A percentile compares a stretch with the other conserved stretches of the same genome.
phyloP scores from a whole-genome alignment of 1,140 invertebrate genomes.

The Agrypnia vestita region DNA sequence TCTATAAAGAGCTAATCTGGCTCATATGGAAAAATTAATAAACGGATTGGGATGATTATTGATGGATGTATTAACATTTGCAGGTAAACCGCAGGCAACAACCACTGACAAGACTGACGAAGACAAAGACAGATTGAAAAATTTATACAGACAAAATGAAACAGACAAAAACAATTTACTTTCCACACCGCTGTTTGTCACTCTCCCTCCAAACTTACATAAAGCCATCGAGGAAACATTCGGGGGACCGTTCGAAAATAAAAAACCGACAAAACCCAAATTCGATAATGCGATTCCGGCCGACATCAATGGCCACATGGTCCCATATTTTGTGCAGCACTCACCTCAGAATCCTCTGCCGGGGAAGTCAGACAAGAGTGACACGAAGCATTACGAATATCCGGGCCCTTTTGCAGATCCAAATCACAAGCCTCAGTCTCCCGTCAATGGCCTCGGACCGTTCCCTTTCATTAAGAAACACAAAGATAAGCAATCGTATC shows the following conservation, averaged over 20 bases:
- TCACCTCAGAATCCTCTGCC: constrained; percentile 25
- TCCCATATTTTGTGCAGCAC: constrained; percentile 45
- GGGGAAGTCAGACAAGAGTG: constrained; percentile 49
- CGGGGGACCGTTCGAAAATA: constrained; percentile 42
- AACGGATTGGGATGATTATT: not conserved
- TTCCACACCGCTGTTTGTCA: constrained; percentile 56
- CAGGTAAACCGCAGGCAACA: constrained; percentile 52
- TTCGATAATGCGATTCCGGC: constrained; percentile 23
- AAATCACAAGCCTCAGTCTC: constrained; percentile 54
- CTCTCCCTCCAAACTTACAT: constrained; percentile 58
- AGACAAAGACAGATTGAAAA: constrained; percentile 54
- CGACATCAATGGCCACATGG: constrained; percentile 44
- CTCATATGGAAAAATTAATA: not conserved
- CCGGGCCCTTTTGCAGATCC: constrained; percentile 60
- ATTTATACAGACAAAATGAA: constrained; percentile 54
- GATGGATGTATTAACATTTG: constrained; percentile 50
- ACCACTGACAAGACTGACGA: constrained; percentile 40
- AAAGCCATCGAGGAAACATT: constrained; percentile 56
- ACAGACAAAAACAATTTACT: constrained; percentile 56
- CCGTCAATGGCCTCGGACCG: constrained; percentile 51
- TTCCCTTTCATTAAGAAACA: constrained; percentile 60
- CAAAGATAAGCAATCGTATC: constrained; percentile 58
- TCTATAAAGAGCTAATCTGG: too few relatives aligned
- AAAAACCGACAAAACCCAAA: constrained; percentile 46
- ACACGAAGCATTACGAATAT: constrained; percentile 58